Evolutionary conservation across 1,140 invertebrate genomes (phyloP), one percentile per base, ranked within the genome.

Genomic region (Aporrectodea caliginosa): DNA sequence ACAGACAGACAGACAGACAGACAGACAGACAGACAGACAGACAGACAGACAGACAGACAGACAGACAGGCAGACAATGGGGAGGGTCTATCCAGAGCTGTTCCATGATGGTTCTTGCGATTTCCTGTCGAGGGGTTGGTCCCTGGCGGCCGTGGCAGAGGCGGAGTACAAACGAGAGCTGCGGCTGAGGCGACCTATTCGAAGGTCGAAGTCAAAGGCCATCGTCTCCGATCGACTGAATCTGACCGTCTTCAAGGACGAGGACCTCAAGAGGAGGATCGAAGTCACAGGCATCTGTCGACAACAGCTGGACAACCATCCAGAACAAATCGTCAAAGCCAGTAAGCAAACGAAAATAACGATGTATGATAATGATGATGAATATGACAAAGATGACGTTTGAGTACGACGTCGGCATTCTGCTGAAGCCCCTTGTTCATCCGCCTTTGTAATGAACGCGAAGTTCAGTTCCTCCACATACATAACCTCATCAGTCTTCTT

Each of bases 1-100:
- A 58, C 43, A 58, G 43, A 58, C 43, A 58, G 43, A 58, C 43
- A 58, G 43, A 58, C 43, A 58, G 43, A 58, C 43, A 58, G 43
- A 58, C 43, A 58, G 43, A 58, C 43, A 58, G 43, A 58, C 43
- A 58, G 43, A 58, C 43, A 58, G 43, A 58, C 43, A 58, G 43
- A 58, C 43, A 58, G 43, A 58, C 43, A 58, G 43, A 58, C 43
- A 58, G 43, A 58, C 43, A 58, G 43, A 58, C 43, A 58, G 43
- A 58, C 43, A 58, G 43, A 58, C 43, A 58, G 43, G 43, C 6
- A 58, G 43, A 22, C 43, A n/a, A n/a, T n/a, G n/a, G n/a, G n/a
- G n/a, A n/a, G n/a, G n/a, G n/a, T n/a, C n/a, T n/a, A n/a, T n/a
- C n/a, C n/a, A n/a, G n/a, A n/a, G n/a, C n/a, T n/a, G n/a, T n/a